Percentiles rank a stretch among this genome's conserved stretches.
phyloP scores from a whole-genome alignment of 2,797 vertebrate genomes.

The Chelonia mydas region DNA sequence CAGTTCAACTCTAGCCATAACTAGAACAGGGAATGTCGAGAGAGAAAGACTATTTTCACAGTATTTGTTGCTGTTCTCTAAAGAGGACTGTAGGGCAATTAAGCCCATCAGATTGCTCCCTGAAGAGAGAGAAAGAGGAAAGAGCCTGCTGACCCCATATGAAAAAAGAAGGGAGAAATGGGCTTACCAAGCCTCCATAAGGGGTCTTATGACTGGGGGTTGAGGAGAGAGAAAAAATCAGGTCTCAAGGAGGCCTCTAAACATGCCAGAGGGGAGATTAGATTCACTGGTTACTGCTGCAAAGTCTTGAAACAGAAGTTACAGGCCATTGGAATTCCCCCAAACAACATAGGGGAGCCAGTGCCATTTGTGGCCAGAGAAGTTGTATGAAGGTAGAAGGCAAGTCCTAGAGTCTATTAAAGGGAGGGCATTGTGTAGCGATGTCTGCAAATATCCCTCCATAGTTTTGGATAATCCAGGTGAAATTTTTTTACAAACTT shows the following conservation, averaged over 20 bases:
- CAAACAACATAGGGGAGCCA: background rate
- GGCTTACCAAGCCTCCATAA: background rate
- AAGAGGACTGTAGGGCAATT: background rate
- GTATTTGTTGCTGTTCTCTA: background rate
- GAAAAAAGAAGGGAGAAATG: background rate
- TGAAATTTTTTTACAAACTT: constrained; percentile 4
- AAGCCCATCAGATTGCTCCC: background rate
- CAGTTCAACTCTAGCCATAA: background rate
- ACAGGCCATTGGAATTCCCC: background rate
- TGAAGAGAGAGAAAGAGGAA: background rate
- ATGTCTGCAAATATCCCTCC: background rate
- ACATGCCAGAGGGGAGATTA: background rate
- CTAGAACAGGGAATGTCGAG: background rate
- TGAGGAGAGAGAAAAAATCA: background rate
- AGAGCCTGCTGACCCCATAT: background rate
- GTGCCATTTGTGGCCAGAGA: background rate
- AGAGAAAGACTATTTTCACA: background rate
- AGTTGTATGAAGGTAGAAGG: background rate
- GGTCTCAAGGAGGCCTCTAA: background rate
- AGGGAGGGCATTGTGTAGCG: background rate
- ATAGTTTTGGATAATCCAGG: background rate
- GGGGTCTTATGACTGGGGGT: background rate
- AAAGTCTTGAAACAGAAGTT: background rate
- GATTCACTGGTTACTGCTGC: too few relatives aligned
- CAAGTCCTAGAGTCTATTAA: background rate